Evolutionary conservation across 2,888 invertebrate genomes (phyloP), one percentile per base, ranked within the genome.

Genomic region (Alviniconcha strummeri): DNA sequence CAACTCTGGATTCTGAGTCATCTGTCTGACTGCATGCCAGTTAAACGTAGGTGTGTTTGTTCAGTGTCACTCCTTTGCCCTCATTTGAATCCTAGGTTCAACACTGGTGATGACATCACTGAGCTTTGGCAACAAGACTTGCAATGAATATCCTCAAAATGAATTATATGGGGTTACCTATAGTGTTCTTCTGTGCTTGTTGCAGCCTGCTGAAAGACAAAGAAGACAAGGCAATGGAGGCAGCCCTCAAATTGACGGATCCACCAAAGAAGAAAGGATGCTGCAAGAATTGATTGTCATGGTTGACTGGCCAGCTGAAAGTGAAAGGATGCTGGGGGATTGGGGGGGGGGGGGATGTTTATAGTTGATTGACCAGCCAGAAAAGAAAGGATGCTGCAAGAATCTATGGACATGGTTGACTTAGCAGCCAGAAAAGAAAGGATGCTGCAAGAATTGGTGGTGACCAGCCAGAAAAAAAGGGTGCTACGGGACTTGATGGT

Each of bases 171-270:
- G 36, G 36, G 36, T 36, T 36, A 36, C 36, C 36, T 36, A 36
- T 36, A 36, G 3, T 36, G 36, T 36, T 60, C 13, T 60, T 60
- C 60, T 60, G 8, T 11, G 9, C 55, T n/a, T 60, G 84, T 90
- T 90, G 56, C 88, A 93, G 94, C 60, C 78, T 94, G 19, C 86
- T 94, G 75, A 90, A 91, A 83, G 93, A 93, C 74, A 93, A 92
- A 86, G 94, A 94, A 89, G 94, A 94, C 87, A 90, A 90, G 81
- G 90, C 92, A 19, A 89, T 94, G 69, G 93, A 94, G 83, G 91
- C 92, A 76, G 91, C 93, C 2, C 87, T 94, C 9, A 88, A 90
- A 69, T 86, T 94, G 5, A 90, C 90, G 6, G 87, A 88, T 56
- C 82, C 75, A 7, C 85, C 84, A n/a, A 89, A 90, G 82, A 92